Conservation (phyloP, 2,113 vertebrate genomes). For the Galemys pyrenaicus region DNA sequence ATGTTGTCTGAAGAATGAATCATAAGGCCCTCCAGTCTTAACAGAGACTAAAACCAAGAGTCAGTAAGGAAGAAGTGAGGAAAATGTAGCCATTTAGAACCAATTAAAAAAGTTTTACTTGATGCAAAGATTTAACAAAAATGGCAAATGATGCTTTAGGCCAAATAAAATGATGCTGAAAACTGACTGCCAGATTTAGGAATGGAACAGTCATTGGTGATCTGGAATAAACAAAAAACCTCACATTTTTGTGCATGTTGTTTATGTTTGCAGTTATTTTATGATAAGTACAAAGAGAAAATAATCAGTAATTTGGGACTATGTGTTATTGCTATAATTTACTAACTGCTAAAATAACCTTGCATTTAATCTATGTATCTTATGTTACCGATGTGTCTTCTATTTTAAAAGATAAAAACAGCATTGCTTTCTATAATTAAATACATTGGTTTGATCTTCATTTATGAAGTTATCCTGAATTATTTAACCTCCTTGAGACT, state of each 20-base stretch:
- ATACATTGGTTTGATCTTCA: background rate
- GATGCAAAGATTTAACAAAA: background rate
- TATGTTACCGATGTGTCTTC: background rate
- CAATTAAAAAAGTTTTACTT: background rate
- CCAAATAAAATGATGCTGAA: background rate
- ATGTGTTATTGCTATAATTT: background rate
- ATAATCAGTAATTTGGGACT: background rate
- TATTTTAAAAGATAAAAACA: background rate
- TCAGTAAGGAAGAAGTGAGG: background rate
- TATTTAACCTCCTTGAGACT: background rate
- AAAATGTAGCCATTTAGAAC: background rate
- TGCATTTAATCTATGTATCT: background rate
- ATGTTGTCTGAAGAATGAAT: background rate
- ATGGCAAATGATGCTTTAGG: background rate
- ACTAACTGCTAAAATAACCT: background rate
- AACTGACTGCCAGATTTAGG: background rate
- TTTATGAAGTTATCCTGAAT: background rate
- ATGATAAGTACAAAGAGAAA: background rate
- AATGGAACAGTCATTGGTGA: background rate
- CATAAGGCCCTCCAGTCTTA: background rate
- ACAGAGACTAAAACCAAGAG: background rate
- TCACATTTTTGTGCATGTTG: background rate
- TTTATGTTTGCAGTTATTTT: background rate
- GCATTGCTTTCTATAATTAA: background rate
- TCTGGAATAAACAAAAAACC: background rate